Conservation (phyloP, 2,888 invertebrate species). For the Junonia oenone region DNA sequence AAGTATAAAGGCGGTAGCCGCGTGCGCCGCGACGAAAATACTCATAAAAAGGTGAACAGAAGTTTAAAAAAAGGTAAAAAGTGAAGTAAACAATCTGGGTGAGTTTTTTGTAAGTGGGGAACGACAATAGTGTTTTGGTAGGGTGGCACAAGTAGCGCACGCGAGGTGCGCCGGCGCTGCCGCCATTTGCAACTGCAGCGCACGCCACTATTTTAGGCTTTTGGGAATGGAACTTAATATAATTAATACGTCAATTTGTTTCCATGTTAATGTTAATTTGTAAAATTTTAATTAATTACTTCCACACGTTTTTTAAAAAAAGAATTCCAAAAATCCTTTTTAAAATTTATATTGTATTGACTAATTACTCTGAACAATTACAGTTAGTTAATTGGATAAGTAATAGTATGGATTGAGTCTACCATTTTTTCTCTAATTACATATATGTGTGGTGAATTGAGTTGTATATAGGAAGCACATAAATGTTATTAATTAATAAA, state of each 20-base stretch:
- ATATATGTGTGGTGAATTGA: no score
- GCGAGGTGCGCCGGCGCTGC: slow-evolving; percentile 22
- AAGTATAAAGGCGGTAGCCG: slow-evolving; percentile 59
- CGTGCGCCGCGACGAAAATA: slow-evolving; percentile 69
- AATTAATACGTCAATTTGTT: slow-evolving; percentile 1
- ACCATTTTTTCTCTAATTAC: no score
- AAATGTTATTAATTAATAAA: no score
- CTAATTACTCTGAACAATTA: no score
- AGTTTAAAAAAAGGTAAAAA: slow-evolving; percentile 73
- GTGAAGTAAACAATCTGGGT: slow-evolving; percentile 75
- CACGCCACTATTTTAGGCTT: slow-evolving; percentile 28
- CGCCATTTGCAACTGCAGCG: slow-evolving; percentile 52
- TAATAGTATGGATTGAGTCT: no score
- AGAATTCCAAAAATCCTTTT: no score
- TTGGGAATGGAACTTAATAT: slow-evolving; percentile 9
- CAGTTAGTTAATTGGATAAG: no score
- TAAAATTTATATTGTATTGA: no score
- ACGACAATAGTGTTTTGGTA: slow-evolving; percentile 53
- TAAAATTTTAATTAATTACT: neutral
- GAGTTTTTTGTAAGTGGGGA: slow-evolving; percentile 56
- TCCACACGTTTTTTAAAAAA: no score
- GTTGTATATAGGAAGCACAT: no score
- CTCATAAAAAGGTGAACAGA: slow-evolving; percentile 64
- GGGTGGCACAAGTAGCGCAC: slow-evolving; percentile 65
- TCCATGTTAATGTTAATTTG: neutral